phyloP scores from a whole-genome alignment of 2,888 invertebrate genomes.

The Euplexia lucipara region DNA sequence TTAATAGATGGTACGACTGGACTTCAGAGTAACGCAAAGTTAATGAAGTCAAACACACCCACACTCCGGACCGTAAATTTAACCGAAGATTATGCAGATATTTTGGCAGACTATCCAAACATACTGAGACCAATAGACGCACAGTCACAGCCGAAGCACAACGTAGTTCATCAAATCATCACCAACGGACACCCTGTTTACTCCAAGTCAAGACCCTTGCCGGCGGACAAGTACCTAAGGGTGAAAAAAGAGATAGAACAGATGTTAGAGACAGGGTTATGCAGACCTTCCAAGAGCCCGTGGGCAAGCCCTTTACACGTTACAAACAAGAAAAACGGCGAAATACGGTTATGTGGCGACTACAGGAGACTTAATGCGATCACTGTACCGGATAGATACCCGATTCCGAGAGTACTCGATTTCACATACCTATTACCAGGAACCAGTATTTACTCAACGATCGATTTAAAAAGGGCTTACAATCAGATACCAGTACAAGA shows the following conservation, averaged over 20 bases:
- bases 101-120: too few species aligned
- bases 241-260: constrained; percentile 2
- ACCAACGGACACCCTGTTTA: neutral
- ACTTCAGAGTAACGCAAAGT: neutral
- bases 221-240: neutral
- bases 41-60: neutral
- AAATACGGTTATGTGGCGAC: neutral
- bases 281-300: neutral
- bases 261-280: neutral
- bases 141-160: neutral
- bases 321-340: neutral
- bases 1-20: neutral
- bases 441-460: neutral
- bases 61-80: neutral
- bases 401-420: neutral
- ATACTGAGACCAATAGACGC: neutral
- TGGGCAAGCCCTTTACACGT: constrained; percentile 1
- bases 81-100: neutral
- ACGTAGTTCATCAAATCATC: neutral
- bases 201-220: neutral
- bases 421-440: constrained; percentile 3
- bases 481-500: neutral
- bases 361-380: too few species aligned
- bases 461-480: constrained; percentile 9
- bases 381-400: constrained; percentile 4